Evolutionary conservation across 2,113 vertebrate species (phyloP).

Genomic region (Callorhinus ursinus): DNA sequence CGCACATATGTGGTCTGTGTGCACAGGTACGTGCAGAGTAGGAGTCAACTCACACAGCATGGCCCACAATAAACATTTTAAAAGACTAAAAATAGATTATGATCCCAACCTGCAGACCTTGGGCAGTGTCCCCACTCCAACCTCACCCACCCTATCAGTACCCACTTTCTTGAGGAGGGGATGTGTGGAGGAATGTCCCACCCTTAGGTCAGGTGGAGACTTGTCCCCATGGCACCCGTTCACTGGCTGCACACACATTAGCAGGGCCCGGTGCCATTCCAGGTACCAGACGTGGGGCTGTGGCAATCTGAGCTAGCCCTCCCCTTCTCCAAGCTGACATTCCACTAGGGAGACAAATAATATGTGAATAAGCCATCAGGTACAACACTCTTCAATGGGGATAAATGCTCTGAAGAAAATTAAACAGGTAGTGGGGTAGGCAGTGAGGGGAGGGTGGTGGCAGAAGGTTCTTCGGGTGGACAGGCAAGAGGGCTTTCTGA

Average conservation of each 20-base stretch:
- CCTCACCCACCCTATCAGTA: fast-evolving
- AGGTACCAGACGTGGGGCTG: fast-evolving
- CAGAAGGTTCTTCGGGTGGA: fast-evolving
- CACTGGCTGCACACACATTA: fast-evolving
- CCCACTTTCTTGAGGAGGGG: too few species aligned
- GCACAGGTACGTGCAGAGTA: fast-evolving
- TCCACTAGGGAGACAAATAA: fast-evolving
- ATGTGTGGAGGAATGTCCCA: fast-evolving
- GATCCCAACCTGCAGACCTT: background rate
- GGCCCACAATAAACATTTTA: background rate
- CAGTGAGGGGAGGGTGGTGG: fast-evolving
- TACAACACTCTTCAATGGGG: fast-evolving
- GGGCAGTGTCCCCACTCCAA: too few species aligned
- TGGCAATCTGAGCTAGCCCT: fast-evolving
- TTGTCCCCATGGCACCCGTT: fast-evolving
- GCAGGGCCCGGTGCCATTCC: fast-evolving
- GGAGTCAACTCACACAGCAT: background rate
- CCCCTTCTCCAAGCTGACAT: fast-evolving
- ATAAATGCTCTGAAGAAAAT: background rate
- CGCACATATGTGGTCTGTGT: too few species aligned
- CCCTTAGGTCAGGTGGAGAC: fast-evolving
- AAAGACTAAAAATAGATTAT: background rate
- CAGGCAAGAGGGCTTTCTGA: background rate
- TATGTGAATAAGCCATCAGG: fast-evolving
- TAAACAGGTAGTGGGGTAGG: fast-evolving